Percentiles rank a stretch among this genome's conserved stretches.
Conservation (phyloP, 2,888 invertebrate species). For the Lumbricus terrestris region DNA sequence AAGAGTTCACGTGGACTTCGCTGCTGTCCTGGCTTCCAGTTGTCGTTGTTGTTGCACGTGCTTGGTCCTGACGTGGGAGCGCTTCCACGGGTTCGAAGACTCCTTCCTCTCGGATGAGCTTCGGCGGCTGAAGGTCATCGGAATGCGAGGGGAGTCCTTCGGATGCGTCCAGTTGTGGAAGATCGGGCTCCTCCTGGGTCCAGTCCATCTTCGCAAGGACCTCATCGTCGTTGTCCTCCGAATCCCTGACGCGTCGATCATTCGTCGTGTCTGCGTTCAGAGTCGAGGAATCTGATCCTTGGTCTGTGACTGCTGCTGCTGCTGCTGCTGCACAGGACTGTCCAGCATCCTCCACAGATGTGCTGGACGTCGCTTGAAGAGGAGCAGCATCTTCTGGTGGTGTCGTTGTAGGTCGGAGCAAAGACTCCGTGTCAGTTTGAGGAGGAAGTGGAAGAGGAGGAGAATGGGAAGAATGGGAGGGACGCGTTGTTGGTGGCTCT, state of each 20-base stretch:
- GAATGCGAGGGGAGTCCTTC: neutral
- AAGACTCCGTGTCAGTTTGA: neutral
- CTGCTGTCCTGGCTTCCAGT: neutral
- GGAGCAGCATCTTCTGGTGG: neutral
- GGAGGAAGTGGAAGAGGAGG: neutral
- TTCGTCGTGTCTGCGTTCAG: neutral
- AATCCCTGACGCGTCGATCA: neutral
- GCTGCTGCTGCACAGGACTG: neutral
- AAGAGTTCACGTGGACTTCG: neutral
- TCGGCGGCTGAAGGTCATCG: neutral
- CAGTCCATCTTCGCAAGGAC: neutral
- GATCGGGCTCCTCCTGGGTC: neutral
- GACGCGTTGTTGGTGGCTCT: neutral
- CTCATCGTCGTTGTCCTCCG: neutral
- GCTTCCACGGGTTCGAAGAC: slow-evolving; percentile 4
- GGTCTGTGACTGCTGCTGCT: neutral
- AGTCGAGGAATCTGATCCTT: neutral
- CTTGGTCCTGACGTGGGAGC: neutral
- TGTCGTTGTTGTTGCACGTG: neutral
- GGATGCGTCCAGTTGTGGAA: neutral
- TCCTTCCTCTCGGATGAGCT: neutral
- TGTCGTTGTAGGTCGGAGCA: neutral
- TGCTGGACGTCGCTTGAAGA: neutral
- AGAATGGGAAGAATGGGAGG: neutral
- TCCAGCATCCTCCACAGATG: neutral